A percentile compares a stretch with the other conserved stretches of the same genome.
These are phyloP conservation scores for Dryas iulia DNA, from an alignment of 1,140 invertebrate genomes.

Conservation along the genomic window DNA sequence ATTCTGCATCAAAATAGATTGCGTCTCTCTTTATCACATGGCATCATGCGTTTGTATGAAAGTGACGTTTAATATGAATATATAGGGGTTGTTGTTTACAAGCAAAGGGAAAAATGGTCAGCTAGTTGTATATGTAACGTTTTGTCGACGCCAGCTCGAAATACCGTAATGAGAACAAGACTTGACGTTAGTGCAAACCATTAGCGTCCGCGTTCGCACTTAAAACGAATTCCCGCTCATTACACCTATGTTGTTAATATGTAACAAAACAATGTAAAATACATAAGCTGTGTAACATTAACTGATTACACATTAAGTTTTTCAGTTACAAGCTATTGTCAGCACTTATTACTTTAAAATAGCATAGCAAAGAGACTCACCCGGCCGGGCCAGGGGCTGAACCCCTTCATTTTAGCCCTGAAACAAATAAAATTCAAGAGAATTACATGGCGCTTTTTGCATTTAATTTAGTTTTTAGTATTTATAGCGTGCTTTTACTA, in stretches of 20 bases:
- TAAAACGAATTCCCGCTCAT: slow-evolving; percentile 36
- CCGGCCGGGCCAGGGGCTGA: slow-evolving; percentile 95
- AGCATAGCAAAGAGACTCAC: slow-evolving; percentile 83
- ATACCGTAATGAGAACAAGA: slow-evolving; percentile 19
- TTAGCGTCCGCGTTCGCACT: slow-evolving; percentile 22
- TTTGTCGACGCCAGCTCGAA: slow-evolving; percentile 8
- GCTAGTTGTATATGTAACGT: slow-evolving; percentile 1
- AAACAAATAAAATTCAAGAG: slow-evolving; percentile 75
- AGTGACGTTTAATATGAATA: slow-evolving; percentile 10
- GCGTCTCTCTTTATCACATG: slow-evolving; percentile 9
- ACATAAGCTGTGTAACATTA: neutral
- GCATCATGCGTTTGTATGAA: neutral
- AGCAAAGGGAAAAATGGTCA: neutral
- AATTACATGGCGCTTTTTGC: slow-evolving; percentile 9
- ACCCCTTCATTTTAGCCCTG: slow-evolving; percentile 98
- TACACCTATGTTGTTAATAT: neutral
- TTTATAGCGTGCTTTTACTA: slow-evolving; percentile 41
- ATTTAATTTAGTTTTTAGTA: slow-evolving; percentile 13
- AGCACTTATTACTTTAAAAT: slow-evolving; percentile 40
- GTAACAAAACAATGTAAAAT: neutral
- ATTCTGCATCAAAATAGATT: slow-evolving; percentile 19
- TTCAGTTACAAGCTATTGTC: slow-evolving; percentile 9
- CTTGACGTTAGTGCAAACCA: neutral
- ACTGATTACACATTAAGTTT: neutral
- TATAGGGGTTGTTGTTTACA: slow-evolving; percentile 18